phyloP scores from a whole-genome alignment of 2,888 invertebrate species.

The Neria commutata region DNA sequence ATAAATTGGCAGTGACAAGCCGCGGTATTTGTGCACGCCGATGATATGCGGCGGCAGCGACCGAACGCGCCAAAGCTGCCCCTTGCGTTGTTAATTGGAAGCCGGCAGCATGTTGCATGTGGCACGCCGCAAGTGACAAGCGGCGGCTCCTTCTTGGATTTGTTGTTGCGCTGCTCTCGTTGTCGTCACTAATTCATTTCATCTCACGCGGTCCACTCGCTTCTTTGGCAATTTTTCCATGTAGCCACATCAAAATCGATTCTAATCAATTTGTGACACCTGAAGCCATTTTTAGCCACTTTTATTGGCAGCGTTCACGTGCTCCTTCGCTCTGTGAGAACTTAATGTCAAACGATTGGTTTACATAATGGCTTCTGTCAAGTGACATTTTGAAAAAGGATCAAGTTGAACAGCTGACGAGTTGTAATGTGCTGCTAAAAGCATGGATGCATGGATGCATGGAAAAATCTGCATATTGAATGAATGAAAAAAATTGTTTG shows the following conservation, averaged over 20 bases:
- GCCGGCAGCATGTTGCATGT: neutral
- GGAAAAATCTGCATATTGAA: no score
- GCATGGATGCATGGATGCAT: no score
- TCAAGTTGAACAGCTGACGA: no score
- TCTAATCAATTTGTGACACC: conserved; percentile 54
- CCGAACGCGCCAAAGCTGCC: neutral
- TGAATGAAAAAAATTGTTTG: no score
- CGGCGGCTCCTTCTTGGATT: neutral
- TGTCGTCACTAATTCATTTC: neutral
- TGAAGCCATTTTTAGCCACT: conserved; percentile 52
- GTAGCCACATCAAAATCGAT: conserved; percentile 43
- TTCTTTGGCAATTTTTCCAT: neutral
- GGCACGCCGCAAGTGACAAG: neutral
- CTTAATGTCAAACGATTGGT: neutral
- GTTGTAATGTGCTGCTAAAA: no score
- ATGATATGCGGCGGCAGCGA: neutral
- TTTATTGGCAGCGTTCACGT: conserved; percentile 52
- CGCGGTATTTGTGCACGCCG: neutral
- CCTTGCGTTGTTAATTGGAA: neutral
- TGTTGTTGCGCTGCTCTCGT: neutral
- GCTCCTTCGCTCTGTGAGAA: conserved; percentile 7
- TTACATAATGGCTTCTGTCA: neutral
- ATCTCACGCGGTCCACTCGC: conserved; percentile 3
- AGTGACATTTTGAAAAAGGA: no score
- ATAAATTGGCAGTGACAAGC: conserved; percentile 59